A percentile compares a stretch with the other conserved stretches of the same genome.
Evolutionary conservation across 2,113 vertebrate species (phyloP).

Genomic region (Phaetusa simplex): DNA sequence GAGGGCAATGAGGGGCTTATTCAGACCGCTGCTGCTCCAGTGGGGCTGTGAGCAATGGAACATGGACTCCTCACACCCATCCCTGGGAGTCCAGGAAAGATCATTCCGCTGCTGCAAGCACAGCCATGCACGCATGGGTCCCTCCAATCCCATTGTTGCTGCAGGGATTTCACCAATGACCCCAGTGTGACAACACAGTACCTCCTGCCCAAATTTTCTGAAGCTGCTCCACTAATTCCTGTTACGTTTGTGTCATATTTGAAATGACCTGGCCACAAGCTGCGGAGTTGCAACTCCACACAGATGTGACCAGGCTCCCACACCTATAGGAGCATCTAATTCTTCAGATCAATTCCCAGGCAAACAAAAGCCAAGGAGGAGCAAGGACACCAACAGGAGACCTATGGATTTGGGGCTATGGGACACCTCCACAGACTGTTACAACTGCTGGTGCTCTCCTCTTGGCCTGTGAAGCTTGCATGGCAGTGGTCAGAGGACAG

Average conservation of each 20-base stretch:
- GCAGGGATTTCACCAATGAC: neutral
- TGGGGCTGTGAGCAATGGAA: neutral
- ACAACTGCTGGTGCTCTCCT: neutral
- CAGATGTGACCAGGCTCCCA: neutral
- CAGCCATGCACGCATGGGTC: too few species aligned
- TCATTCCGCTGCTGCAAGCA: neutral
- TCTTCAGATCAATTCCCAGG: neutral
- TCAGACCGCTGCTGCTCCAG: neutral
- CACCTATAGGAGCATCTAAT: neutral
- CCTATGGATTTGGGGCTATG: neutral
- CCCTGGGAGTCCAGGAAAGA: neutral
- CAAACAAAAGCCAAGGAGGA: neutral
- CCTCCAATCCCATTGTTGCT: neutral
- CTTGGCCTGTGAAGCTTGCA: neutral
- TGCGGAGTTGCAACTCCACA: neutral
- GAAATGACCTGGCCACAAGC: neutral
- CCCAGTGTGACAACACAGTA: neutral
- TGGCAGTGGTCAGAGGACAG: neutral
- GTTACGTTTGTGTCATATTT: too few species aligned
- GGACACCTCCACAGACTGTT: neutral
- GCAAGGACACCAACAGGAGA: neutral
- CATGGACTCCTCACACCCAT: neutral
- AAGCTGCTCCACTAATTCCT: neutral
- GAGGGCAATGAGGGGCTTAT: neutral
- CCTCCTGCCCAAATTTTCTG: neutral